Base-by-base conservation (phyloP, 1,140 invertebrate species). In the Nautilus pompilius region DNA sequence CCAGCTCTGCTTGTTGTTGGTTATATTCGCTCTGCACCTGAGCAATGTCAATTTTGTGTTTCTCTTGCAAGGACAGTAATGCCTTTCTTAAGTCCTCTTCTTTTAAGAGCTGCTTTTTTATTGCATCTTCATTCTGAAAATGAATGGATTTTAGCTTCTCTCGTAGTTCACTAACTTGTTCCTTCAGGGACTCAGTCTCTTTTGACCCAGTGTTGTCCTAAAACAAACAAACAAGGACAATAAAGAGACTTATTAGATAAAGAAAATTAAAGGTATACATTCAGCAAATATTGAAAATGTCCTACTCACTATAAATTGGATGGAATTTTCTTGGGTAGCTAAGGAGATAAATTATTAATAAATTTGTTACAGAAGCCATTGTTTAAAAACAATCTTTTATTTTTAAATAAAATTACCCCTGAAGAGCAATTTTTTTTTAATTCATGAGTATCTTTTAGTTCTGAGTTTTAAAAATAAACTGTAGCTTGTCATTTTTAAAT, bases 1-100 rank as follows among this genome's bases (percentile, higher is more conserved):
- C 91, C 26, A 93, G 71, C 41, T 86, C 83, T 22, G 82, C 78
- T 1, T 89, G 78, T 74, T 87, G 85, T 57, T 83, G 85, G 69
- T 84, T 84, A 77, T 80, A 88, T 63, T 88, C 86, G 2, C 77
- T 83, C 68, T 89, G 87, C 3, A 73, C 26, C 3, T 67, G 63
- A 33, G 36, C 55, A 2, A 77, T 29, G n/a, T 87, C 83, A 54
- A 87, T 85, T 66, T 87, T 87, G 75, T 87, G 86, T 70, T 86
- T 86, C 46, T 81, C 77, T 48, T 76, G 70, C 20, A 74, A 45
- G 22, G 63, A 62, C 3, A 76, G 60, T 13, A 81, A 49, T 2
- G 75, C 71, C 58, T 75, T 78, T 30, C 71, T 73, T 1, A 76
- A 64, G 22, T 69, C 71, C 20, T 77, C 77, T 24, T 74, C 65